Evolutionary conservation across 64 coral and sea anemone species (phyloP).

Genomic region (Montipora foliosa): DNA sequence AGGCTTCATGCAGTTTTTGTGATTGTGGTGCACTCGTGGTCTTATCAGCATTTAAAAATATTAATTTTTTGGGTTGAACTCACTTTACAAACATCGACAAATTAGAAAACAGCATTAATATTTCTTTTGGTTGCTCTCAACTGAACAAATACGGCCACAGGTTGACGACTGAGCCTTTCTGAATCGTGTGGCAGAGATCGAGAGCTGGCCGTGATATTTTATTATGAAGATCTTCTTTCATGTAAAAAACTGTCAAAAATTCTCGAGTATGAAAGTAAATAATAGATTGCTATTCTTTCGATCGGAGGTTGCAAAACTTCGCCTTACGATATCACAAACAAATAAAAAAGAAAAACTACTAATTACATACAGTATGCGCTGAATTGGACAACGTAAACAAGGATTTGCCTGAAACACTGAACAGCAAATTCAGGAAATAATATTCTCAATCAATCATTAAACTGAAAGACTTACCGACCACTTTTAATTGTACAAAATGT

Average conservation of each 20-base stretch:
- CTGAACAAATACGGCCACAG: background rate
- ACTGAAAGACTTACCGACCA: conserved; percentile 25
- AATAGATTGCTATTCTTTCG: background rate
- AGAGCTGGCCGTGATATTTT: background rate
- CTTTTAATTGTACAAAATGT: background rate
- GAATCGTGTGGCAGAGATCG: background rate
- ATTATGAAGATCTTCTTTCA: background rate
- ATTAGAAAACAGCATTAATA: background rate
- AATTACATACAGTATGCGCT: background rate
- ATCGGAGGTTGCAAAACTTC: background rate
- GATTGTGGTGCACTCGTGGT: background rate
- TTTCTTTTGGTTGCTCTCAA: background rate
- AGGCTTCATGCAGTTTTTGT: background rate
- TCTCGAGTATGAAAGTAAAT: background rate
- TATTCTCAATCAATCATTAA: too few relatives aligned
- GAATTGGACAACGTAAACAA: too few relatives aligned
- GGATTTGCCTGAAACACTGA: too few relatives aligned
- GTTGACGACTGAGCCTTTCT: background rate
- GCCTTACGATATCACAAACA: background rate
- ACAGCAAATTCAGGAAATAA: too few relatives aligned
- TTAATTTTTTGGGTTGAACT: background rate
- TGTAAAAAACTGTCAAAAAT: background rate
- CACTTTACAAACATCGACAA: background rate
- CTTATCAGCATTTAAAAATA: background rate
- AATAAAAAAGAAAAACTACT: background rate